Conservation (phyloP, 2,113 vertebrate species). For the Etia nguti region DNA sequence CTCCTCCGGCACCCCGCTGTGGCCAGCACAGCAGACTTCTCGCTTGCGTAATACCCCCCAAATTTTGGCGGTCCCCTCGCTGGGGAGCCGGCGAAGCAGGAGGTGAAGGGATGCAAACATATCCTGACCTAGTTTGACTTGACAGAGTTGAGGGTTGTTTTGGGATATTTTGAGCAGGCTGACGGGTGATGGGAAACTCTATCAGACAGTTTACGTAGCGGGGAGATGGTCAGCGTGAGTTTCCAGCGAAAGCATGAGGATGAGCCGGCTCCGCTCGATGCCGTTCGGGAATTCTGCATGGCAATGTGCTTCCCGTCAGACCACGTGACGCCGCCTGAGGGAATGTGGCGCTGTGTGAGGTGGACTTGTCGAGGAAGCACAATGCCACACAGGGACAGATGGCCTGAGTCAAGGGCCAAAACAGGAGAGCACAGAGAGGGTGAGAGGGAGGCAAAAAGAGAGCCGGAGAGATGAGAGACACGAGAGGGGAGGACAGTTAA, state of each 20-base stretch:
- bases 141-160: conserved; percentile 36
- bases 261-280: not conserved
- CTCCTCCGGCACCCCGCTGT: conserved; percentile 40
- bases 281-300: conserved; percentile 8
- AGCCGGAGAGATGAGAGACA: not conserved
- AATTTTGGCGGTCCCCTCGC: conserved; percentile 59
- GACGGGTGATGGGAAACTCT: not conserved
- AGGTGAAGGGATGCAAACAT: conserved; percentile 1
- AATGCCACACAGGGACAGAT: conserved; percentile 70
- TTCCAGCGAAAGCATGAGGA: not conserved
- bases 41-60: conserved; percentile 64
- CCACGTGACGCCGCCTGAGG: conserved; percentile 38
- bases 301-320: conserved; percentile 21
- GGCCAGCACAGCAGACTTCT: conserved; percentile 46
- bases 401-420: conserved; percentile 62
- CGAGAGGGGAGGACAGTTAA: not conserved
- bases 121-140: conserved; percentile 61
- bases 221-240: not conserved
- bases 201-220: not conserved
- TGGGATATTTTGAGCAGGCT: conserved; percentile 24
- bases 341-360: conserved; percentile 48
- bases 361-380: conserved; percentile 49
- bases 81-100: not conserved
- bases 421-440: conserved; percentile 27
- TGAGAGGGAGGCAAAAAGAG: conserved; percentile 18